Evolutionary conservation across 2,113 vertebrate genomes (phyloP).

Genomic region (Neopipo cinnamomea): DNA sequence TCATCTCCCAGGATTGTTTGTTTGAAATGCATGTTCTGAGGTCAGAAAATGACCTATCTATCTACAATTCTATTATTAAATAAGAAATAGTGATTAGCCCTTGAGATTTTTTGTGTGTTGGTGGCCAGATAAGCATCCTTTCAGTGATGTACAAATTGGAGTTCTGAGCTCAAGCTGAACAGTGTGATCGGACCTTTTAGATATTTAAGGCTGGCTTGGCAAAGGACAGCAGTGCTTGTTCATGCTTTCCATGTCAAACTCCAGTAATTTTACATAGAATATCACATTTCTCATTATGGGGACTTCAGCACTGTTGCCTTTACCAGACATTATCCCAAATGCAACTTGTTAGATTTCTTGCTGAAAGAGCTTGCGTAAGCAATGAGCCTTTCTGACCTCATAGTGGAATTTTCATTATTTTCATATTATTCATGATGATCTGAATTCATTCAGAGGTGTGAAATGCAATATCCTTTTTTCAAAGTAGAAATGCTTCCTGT

Average conservation of each 20-base stretch:
- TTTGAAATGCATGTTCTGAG: background rate
- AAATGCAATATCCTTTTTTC: constrained; percentile 1
- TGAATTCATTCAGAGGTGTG: constrained; percentile 30
- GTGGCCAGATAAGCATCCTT: background rate
- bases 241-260: background rate
- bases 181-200: background rate
- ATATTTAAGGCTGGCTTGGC: background rate
- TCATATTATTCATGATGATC: background rate
- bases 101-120: background rate
- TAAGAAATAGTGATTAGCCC: background rate
- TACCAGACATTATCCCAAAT: background rate
- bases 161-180: background rate
- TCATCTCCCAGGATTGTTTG: background rate
- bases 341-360: background rate
- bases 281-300: background rate
- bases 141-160: background rate
- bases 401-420: background rate
- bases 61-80: background rate
- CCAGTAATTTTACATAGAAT: background rate
- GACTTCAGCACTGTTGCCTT: background rate
- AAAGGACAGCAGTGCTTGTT: background rate
- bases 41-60: background rate
- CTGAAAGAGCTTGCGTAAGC: constrained; percentile 9
- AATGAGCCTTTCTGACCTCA: background rate
- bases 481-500: background rate